Evolutionary conservation across 2,888 invertebrate genomes (phyloP).

Genomic region (Leptodirus hochenwartii): DNA sequence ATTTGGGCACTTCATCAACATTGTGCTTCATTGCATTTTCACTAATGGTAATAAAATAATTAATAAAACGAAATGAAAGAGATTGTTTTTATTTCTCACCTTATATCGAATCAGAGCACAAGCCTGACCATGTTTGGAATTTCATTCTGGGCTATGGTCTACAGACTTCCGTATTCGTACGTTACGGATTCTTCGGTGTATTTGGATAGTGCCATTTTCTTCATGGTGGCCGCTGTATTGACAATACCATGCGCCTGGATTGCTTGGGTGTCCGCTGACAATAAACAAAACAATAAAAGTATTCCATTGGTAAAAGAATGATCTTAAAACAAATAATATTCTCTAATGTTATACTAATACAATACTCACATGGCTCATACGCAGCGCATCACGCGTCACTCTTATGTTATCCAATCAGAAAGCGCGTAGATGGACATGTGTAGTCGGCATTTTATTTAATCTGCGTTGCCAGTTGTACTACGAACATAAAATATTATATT

Average conservation of each 20-base stretch:
- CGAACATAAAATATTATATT: too few species aligned
- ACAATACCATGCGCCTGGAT: constrained; percentile 14
- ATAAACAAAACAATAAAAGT: constrained; percentile 11
- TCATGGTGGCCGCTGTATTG: constrained; percentile 12
- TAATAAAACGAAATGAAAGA: too few species aligned
- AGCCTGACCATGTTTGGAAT: constrained; percentile 9
- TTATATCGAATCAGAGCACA: too few species aligned
- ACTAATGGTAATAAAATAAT: constrained; percentile 12
- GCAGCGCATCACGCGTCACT: too few species aligned
- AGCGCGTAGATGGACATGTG: too few species aligned
- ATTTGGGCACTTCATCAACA: too few species aligned
- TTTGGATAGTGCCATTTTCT: constrained; percentile 11
- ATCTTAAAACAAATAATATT: too few species aligned
- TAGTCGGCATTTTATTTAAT: too few species aligned
- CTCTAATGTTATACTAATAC: too few species aligned
- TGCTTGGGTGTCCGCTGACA: constrained; percentile 13
- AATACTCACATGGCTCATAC: too few species aligned
- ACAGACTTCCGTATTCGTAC: constrained; percentile 12
- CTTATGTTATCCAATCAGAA: too few species aligned
- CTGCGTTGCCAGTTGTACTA: too few species aligned
- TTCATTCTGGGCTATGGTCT: constrained; percentile 12
- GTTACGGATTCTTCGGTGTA: constrained; percentile 10
- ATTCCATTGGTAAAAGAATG: constrained; percentile 12
- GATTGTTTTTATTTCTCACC: background rate
- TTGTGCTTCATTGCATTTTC: constrained; percentile 13